phyloP scores from a whole-genome alignment of 1,140 invertebrate genomes.

The Sycobia sp. region DNA sequence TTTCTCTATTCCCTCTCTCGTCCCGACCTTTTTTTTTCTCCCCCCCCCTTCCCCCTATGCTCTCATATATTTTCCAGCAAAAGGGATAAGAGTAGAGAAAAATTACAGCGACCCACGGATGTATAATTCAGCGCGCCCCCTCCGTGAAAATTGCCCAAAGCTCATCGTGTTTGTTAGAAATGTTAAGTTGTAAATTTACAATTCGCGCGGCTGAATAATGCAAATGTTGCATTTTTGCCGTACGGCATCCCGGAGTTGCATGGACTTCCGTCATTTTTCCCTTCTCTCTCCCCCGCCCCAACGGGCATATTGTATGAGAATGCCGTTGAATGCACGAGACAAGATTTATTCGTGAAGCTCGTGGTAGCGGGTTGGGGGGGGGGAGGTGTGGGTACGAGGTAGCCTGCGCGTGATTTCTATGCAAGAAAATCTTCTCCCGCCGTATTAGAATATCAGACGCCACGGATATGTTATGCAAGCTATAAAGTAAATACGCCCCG shows the following conservation, averaged over 20 bases:
- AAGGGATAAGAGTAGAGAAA: slow-evolving; percentile 16
- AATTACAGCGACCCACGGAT: slow-evolving; percentile 9
- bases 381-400: too few species aligned
- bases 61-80: slow-evolving; percentile 3
- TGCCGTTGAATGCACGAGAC: too few species aligned
- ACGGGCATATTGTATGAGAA: too few species aligned
- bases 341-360: too few species aligned
- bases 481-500: too few species aligned
- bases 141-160: slow-evolving; percentile 11
- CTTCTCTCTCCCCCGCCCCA: too few species aligned
- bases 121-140: slow-evolving; percentile 23
- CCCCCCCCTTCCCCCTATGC: not conserved
- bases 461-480: too few species aligned
- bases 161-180: slow-evolving; percentile 13
- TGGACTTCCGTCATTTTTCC: too few species aligned
- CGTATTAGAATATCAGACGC: too few species aligned
- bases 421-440: too few species aligned
- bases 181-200: slow-evolving; percentile 16
- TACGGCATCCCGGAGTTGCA: not conserved
- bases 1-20: not conserved
- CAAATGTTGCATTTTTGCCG: not conserved
- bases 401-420: too few species aligned
- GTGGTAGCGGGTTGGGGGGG: too few species aligned
- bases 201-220: slow-evolving; percentile 4
- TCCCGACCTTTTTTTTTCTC: not conserved